Conservation (phyloP, 2,113 vertebrate species). For the Saccopteryx bilineata region DNA sequence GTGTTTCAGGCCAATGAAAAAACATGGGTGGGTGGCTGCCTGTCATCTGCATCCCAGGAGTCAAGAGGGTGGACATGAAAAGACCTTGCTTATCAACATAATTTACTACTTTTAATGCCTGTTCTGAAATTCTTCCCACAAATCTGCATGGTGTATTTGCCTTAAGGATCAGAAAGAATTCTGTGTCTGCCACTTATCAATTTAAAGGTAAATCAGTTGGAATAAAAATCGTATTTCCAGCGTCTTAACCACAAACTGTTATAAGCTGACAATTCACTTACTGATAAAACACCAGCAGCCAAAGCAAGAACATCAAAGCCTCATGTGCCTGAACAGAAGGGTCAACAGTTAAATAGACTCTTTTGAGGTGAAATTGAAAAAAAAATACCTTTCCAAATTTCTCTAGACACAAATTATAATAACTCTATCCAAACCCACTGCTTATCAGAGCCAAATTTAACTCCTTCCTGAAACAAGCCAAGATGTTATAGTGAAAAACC, state of each 20-base stretch:
- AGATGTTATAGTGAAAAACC: slow-evolving; percentile 40
- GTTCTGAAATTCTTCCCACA: slow-evolving; percentile 56
- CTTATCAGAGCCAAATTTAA: slow-evolving; percentile 64
- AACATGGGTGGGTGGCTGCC: slow-evolving; percentile 18
- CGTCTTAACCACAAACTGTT: slow-evolving; percentile 37
- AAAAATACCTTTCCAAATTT: slow-evolving; percentile 1
- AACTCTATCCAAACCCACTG: slow-evolving; percentile 29
- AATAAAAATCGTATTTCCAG: slow-evolving; percentile 42
- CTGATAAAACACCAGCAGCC: background rate
- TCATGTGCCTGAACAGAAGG: background rate
- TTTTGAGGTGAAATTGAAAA: background rate
- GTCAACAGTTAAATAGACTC: background rate
- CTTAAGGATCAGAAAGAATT: slow-evolving; percentile 47
- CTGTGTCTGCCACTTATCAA: slow-evolving; percentile 35
- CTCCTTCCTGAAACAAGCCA: slow-evolving; percentile 35
- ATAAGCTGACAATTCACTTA: slow-evolving; percentile 16
- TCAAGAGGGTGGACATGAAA: slow-evolving; percentile 50
- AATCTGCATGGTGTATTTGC: background rate
- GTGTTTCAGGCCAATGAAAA: slow-evolving; percentile 24
- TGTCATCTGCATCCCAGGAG: slow-evolving; percentile 51
- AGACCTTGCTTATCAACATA: slow-evolving; percentile 59
- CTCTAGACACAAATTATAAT: slow-evolving; percentile 33
- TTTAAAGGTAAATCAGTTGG: slow-evolving; percentile 46
- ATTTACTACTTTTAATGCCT: slow-evolving; percentile 69
- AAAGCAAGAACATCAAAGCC: slow-evolving; percentile 15